These are phyloP conservation scores for Heliconius charithonia DNA, from an alignment of 2,888 invertebrate species.

Conservation along the genomic window DNA sequence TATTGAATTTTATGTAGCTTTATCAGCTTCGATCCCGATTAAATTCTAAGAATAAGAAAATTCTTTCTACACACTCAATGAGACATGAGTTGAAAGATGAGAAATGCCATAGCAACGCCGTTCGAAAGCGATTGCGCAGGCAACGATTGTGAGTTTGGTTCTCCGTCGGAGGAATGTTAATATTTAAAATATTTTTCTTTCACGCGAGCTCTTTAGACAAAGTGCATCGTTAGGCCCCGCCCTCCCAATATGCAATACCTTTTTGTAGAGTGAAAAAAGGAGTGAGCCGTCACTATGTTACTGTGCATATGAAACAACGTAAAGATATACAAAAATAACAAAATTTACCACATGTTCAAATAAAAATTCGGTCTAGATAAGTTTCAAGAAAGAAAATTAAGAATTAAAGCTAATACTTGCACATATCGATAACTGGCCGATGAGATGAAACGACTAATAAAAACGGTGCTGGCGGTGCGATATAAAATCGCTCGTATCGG, in stretches of 20 bases:
- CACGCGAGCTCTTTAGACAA: background rate
- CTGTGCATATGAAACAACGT: background rate
- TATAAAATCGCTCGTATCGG: slow-evolving; percentile 64
- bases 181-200: background rate
- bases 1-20: slow-evolving; percentile 15
- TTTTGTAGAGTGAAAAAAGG: background rate
- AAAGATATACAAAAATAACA: background rate
- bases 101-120: background rate
- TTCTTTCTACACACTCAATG: background rate
- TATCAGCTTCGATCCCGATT: background rate
- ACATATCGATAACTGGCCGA: slow-evolving; percentile 63
- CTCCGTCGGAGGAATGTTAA: background rate
- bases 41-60: slow-evolving; percentile 5
- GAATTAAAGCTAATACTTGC: slow-evolving; percentile 65
- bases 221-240: background rate
- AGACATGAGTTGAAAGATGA: background rate
- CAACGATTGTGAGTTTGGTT: background rate
- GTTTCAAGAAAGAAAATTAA: slow-evolving; percentile 57
- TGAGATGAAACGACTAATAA: slow-evolving; percentile 64
- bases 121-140: background rate
- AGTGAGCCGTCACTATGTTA: no score
- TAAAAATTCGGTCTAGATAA: slow-evolving; percentile 35
- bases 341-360: background rate
- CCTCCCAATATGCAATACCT: background rate
- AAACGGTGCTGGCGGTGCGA: slow-evolving; percentile 60